These are phyloP conservation scores for Calephelis perditalis DNA, from an alignment of 2,888 invertebrate species.

Conservation along the genomic window DNA sequence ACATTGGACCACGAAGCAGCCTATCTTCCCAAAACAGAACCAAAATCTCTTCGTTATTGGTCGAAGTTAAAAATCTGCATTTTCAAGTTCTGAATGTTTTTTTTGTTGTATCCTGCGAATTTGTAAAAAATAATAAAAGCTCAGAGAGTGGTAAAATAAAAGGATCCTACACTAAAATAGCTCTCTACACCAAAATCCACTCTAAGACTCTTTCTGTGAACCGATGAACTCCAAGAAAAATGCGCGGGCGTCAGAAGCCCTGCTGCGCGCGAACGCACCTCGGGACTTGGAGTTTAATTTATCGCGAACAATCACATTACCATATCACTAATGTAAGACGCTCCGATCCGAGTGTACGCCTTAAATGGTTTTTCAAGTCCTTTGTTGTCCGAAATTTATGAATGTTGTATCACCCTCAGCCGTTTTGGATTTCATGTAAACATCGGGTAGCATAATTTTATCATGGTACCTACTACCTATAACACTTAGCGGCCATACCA, in stretches of 20 bases:
- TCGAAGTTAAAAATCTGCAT: too few species aligned
- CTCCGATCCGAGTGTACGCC: conserved; percentile 63
- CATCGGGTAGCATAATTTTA: conserved; percentile 58
- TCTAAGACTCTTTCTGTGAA: conserved; percentile 44
- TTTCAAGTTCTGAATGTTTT: too few species aligned
- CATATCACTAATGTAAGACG: conserved; percentile 74
- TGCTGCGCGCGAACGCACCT: conserved; percentile 47
- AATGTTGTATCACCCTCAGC: conserved; percentile 60
- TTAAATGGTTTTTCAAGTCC: conserved; percentile 71
- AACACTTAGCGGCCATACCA: too few species aligned
- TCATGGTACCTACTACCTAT: conserved; percentile 29
- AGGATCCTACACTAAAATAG: not conserved
- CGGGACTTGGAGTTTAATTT: conserved; percentile 57
- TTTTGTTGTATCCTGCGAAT: too few species aligned
- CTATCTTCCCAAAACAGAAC: too few species aligned
- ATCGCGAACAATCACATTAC: conserved; percentile 69
- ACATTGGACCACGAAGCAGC: too few species aligned
- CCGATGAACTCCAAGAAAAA: conserved; percentile 39
- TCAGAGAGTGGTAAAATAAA: too few species aligned
- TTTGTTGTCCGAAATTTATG: conserved; percentile 73
- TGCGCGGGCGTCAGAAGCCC: conserved; percentile 59
- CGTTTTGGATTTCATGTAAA: conserved; percentile 51
- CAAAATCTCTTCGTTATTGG: too few species aligned
- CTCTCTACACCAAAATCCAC: not conserved
- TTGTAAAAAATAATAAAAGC: too few species aligned